Percentiles rank a stretch among this genome's conserved stretches.
Evolutionary conservation across 2,797 vertebrate species (phyloP).

Genomic region (Hapalemur alaotrensis): DNA sequence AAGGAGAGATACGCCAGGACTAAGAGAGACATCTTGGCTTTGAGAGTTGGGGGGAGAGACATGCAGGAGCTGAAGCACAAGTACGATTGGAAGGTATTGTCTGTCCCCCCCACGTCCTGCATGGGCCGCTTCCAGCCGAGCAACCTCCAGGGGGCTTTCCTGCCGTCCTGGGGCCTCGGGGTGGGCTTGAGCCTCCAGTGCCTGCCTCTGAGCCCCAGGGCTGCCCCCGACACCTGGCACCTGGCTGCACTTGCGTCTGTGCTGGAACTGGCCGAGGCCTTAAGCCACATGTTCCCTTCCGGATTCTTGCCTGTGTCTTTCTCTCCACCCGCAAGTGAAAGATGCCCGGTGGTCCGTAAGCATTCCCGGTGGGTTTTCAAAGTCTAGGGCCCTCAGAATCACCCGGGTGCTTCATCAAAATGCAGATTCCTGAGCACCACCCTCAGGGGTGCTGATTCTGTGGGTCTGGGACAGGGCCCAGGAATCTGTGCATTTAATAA

Average conservation of each 20-base stretch:
- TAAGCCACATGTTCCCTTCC: neutral
- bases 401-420: neutral
- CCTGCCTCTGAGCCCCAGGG: neutral
- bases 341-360: neutral
- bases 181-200: neutral
- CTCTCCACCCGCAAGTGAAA: neutral
- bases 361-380: neutral
- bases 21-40: slow-evolving; percentile 92
- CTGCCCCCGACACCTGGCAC: neutral
- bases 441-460: neutral
- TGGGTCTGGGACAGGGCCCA: neutral
- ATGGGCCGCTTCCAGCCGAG: neutral
- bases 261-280: rapidly evolving
- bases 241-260: rapidly evolving
- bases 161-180: neutral
- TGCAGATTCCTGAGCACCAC: neutral
- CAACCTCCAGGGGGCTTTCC: neutral
- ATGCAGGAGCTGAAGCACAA: slow-evolving; percentile 91
- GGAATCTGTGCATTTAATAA: neutral
- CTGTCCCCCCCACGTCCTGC: neutral
- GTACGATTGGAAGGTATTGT: slow-evolving; percentile 92
- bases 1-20: slow-evolving; percentile 94
- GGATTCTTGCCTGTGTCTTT: neutral
- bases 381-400: neutral
- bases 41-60: slow-evolving; percentile 92